Percentiles rank a stretch among this genome's conserved stretches.
These are phyloP conservation scores for Rhynchotus rufescens DNA, from an alignment of 2,797 vertebrate species.

Conservation along the genomic window DNA sequence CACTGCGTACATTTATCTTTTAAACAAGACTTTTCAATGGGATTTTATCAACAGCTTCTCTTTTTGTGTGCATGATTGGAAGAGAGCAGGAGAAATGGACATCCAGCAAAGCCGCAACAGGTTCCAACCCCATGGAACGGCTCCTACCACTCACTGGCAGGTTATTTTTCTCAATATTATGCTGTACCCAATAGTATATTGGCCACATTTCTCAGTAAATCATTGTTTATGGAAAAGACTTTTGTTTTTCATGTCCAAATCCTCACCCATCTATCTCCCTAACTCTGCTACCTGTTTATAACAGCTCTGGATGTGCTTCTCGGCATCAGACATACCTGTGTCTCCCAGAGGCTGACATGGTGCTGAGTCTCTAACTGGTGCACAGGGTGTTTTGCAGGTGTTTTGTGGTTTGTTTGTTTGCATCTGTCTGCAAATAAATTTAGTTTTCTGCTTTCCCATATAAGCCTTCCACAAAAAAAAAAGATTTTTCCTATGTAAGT, in stretches of 20 bases:
- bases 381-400: not conserved
- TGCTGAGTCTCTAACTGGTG: not conserved
- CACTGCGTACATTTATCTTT: conserved; percentile 21
- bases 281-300: not conserved
- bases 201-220: not conserved
- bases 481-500: not conserved
- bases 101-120: not conserved
- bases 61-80: not conserved
- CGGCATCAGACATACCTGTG: rapidly evolving
- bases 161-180: not conserved
- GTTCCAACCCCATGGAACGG: not conserved
- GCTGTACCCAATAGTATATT: not conserved
- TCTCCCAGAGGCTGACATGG: not conserved
- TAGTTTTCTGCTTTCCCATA: not conserved
- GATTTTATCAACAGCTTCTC: not conserved
- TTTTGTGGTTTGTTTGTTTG: not conserved
- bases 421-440: not conserved
- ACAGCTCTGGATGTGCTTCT: not conserved
- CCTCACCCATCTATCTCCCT: not conserved
- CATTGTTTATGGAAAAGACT: not conserved
- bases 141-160: not conserved
- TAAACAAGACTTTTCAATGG: conserved; percentile 27
- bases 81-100: not conserved
- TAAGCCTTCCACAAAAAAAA: not conserved
- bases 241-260: not conserved